These are phyloP conservation scores for Digitonthophagus gazella DNA, from an alignment of 2,888 invertebrate genomes.

Conservation along the genomic window DNA sequence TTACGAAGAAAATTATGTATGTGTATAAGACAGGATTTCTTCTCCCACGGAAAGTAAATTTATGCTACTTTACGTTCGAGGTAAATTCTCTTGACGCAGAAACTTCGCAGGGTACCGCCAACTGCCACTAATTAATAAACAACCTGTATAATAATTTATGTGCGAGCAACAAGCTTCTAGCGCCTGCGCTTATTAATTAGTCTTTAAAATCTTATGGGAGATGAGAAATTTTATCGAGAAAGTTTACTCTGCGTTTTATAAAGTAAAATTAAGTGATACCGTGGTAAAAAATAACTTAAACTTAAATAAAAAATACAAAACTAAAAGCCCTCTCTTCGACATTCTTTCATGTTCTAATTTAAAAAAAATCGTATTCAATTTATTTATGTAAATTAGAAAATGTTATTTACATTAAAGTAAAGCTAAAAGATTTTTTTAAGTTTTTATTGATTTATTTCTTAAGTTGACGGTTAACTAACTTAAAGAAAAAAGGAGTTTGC, in stretches of 20 bases:
- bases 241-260: background rate
- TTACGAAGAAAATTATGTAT: background rate
- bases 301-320: background rate
- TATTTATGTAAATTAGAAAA: no score
- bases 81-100: background rate
- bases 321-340: no score
- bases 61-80: background rate
- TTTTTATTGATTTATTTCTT: no score
- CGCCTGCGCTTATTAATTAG: background rate
- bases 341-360: no score
- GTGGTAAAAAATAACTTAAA: background rate
- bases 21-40: background rate
- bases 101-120: background rate
- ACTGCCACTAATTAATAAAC: background rate
- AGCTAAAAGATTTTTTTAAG: no score
- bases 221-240: background rate
- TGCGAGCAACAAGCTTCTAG: background rate
- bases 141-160: background rate
- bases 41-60: background rate
- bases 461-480: no score
- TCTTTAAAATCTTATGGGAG: background rate
- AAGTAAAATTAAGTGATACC: background rate
- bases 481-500: no score
- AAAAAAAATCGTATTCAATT: no score
- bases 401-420: no score